phyloP scores from a whole-genome alignment of 2,888 invertebrate genomes.

The Cyclophora punctaria region DNA sequence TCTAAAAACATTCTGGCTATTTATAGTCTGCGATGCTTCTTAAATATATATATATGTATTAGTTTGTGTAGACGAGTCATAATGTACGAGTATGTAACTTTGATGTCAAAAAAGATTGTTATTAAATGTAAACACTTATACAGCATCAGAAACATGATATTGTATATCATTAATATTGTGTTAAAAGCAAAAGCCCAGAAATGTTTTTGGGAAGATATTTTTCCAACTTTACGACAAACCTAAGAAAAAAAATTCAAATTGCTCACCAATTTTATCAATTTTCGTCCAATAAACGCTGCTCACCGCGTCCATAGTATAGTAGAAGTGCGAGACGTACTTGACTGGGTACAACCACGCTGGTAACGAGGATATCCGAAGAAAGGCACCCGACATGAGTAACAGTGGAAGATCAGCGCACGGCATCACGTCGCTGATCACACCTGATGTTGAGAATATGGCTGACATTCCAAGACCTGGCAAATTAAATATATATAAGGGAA shows the following conservation, averaged over 20 bases:
- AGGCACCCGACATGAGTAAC: conserved; percentile 66
- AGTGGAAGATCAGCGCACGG: conserved; percentile 62
- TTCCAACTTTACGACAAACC: too few relatives aligned
- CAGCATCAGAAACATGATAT: too few relatives aligned
- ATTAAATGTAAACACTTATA: too few relatives aligned
- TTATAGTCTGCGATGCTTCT: too few relatives aligned
- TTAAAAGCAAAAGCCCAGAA: not conserved
- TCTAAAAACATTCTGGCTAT: too few relatives aligned
- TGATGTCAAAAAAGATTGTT: too few relatives aligned
- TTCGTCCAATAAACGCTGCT: conserved; percentile 71
- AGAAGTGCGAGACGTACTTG: conserved; percentile 70
- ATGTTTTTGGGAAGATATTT: not conserved
- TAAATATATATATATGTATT: too few relatives aligned
- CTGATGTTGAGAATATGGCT: conserved; percentile 57
- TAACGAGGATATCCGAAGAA: conserved; percentile 54
- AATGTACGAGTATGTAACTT: too few relatives aligned
- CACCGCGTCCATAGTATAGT: conserved; percentile 67
- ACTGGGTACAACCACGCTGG: conserved; percentile 55
- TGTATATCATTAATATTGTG: too few relatives aligned
- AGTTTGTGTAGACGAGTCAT: too few relatives aligned
- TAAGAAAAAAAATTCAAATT: too few relatives aligned
- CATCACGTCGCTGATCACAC: conserved; percentile 62
- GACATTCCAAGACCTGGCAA: conserved; percentile 61
- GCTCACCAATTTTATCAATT: conserved; percentile 60
- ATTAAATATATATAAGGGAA: too few relatives aligned